Conservation (phyloP, 2,888 invertebrate species). For the Diloba caeruleocephala region DNA sequence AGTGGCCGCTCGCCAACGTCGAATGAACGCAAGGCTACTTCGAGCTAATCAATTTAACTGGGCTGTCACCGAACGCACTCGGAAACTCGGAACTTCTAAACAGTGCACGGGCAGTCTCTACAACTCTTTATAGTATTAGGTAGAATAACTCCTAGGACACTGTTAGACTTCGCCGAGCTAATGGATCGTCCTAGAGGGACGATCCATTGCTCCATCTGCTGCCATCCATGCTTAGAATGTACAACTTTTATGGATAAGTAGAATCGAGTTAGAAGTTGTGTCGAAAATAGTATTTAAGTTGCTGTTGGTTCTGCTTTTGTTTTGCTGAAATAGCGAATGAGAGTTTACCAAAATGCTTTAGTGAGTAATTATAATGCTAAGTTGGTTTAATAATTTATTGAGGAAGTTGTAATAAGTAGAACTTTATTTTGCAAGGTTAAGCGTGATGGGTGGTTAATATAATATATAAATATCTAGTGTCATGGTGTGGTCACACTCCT, state of each 20-base stretch:
- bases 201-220: too few species aligned
- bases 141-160: conserved; percentile 80
- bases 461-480: too few species aligned
- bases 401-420: conserved; percentile 7
- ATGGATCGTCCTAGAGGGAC: conserved; percentile 85
- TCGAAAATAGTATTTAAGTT: conserved; percentile 79
- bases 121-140: conserved; percentile 86
- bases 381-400: conserved; percentile 31
- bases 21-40: conserved; percentile 67
- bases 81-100: conserved; percentile 77
- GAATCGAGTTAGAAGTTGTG: conserved; percentile 78
- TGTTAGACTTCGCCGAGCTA: conserved; percentile 79
- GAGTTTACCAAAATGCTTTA: conserved; percentile 55
- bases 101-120: conserved; percentile 68
- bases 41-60: conserved; percentile 75
- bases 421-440: too few species aligned
- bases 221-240: conserved; percentile 81
- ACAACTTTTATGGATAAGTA: conserved; percentile 84
- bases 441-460: too few species aligned
- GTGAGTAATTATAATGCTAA: conserved; percentile 35
- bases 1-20: conserved; percentile 67
- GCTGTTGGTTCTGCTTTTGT: conserved; percentile 67
- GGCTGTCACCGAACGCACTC: conserved; percentile 72
- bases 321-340: conserved; percentile 61
- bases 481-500: too few species aligned